A percentile compares a stretch with the other conserved stretches of the same genome.
Conservation (phyloP, 2,888 invertebrate species). For the Campaea margaritaria region DNA sequence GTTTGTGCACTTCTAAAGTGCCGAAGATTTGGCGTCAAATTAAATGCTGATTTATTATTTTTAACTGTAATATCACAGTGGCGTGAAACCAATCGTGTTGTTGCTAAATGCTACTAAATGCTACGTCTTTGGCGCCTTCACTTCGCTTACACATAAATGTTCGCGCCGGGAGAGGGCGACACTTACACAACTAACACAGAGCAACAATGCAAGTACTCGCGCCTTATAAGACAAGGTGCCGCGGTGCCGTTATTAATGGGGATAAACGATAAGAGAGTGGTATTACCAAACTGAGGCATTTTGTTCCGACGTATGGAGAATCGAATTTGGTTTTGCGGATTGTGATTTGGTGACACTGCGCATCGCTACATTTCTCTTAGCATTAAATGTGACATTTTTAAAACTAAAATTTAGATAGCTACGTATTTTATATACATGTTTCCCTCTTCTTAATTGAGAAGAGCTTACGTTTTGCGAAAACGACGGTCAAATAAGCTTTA, state of each 20-base stretch:
- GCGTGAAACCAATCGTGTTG: background rate
- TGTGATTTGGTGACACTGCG: no score
- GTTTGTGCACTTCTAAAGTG: constrained; percentile 69
- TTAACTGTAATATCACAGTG: background rate
- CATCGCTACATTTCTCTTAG: no score
- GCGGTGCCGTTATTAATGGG: constrained; percentile 15
- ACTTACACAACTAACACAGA: constrained; percentile 17
- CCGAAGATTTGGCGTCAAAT: constrained; percentile 69
- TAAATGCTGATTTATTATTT: constrained; percentile 58
- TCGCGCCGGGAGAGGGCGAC: constrained; percentile 20
- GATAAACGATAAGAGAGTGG: constrained; percentile 15
- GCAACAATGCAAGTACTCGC: constrained; percentile 23
- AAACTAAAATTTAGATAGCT: no score
- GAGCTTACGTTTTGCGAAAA: no score
- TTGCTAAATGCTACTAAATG: constrained; percentile 3
- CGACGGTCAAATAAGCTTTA: no score
- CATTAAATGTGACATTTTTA: no score
- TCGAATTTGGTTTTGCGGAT: no score
- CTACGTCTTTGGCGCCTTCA: constrained; percentile 28
- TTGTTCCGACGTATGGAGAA: background rate
- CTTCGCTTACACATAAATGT: constrained; percentile 13
- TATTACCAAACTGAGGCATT: constrained; percentile 15
- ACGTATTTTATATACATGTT: no score
- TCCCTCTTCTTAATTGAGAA: no score
- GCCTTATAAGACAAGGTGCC: constrained; percentile 21